phyloP scores from a whole-genome alignment of 2,113 vertebrate species.

The Onychostruthus taczanowskii region DNA sequence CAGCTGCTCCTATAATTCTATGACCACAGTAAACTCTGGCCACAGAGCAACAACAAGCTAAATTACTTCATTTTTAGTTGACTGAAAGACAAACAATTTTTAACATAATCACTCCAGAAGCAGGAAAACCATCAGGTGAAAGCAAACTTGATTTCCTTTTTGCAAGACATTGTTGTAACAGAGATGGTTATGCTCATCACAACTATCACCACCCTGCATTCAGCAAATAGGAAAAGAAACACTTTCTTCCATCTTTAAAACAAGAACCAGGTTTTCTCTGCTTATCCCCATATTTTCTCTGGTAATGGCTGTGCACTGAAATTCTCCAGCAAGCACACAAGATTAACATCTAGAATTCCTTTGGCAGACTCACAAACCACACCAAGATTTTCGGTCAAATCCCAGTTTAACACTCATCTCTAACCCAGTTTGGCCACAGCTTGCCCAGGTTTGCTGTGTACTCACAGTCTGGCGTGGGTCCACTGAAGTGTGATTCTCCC shows the following conservation, averaged over 20 bases:
- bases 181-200: background rate
- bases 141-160: background rate
- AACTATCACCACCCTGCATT: background rate
- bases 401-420: background rate
- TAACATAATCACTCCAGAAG: background rate
- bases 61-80: background rate
- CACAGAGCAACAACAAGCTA: background rate
- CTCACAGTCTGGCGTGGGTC: slow-evolving; percentile 92
- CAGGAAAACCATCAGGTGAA: background rate
- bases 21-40: fast-evolving
- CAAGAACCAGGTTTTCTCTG: background rate
- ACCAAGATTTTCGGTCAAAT: background rate
- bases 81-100: background rate
- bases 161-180: background rate
- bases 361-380: background rate
- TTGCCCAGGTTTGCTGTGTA: background rate
- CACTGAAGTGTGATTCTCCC: slow-evolving; percentile 90
- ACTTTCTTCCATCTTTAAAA: background rate
- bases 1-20: background rate
- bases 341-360: background rate
- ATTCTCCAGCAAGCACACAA: background rate
- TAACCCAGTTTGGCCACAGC: fast-evolving
- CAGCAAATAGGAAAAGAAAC: background rate
- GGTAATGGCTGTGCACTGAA: background rate
- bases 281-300: background rate